Conservation (phyloP, 2,888 invertebrate genomes). For the Pteria penguin region DNA sequence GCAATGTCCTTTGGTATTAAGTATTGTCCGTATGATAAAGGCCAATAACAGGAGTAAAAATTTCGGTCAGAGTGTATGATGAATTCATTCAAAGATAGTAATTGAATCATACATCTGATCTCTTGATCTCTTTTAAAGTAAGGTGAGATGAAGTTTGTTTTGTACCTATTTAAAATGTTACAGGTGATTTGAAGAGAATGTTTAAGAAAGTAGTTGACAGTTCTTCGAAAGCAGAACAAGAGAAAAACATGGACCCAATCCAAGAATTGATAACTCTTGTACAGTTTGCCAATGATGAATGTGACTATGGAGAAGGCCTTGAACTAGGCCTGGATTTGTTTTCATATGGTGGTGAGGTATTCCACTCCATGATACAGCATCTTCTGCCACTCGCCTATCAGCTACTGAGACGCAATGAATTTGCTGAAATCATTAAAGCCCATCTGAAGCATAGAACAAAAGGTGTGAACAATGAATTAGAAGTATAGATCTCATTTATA, state of each 20-base stretch:
- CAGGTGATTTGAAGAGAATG: slow-evolving; percentile 86
- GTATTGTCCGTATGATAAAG: no score
- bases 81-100: no score
- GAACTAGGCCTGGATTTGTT: slow-evolving; percentile 94
- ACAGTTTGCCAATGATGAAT: slow-evolving; percentile 95
- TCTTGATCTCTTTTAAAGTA: no score
- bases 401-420: slow-evolving; percentile 87
- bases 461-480: slow-evolving; percentile 22
- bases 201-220: slow-evolving; percentile 83
- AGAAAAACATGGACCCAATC: slow-evolving; percentile 85
- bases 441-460: slow-evolving; percentile 87
- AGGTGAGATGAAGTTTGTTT: no score
- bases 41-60: no score
- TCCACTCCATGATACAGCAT: slow-evolving; percentile 85
- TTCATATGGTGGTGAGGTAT: slow-evolving; percentile 84
- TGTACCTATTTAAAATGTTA: slow-evolving; percentile 62
- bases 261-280: slow-evolving; percentile 91
- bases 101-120: no score
- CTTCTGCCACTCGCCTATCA: slow-evolving; percentile 88
- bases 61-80: no score
- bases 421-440: slow-evolving; percentile 87
- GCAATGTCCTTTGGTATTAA: no score
- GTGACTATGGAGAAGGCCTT: slow-evolving; percentile 95
- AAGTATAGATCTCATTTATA: not conserved
- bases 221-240: slow-evolving; percentile 83